Percentiles rank a stretch among this genome's conserved stretches.
Evolutionary conservation across 92 coral and sea anemone species (phyloP).

Genomic region (Phenganax marumi): DNA sequence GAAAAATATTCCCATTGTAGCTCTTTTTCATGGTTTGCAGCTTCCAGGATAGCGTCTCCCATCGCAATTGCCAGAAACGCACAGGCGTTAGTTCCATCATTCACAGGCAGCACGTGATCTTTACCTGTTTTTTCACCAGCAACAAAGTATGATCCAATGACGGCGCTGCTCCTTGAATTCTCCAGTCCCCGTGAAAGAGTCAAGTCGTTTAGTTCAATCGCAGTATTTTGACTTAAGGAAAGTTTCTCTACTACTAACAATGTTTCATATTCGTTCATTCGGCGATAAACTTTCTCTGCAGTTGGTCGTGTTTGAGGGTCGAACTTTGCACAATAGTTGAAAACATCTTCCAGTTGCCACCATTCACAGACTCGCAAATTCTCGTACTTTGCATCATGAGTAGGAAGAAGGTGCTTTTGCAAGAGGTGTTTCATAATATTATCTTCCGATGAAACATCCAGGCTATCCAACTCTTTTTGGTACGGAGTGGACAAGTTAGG

Average conservation of each 20-base stretch:
- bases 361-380: background rate
- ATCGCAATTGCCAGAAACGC: slow-evolving; percentile 35
- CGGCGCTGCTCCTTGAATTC: background rate
- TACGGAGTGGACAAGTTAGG: background rate
- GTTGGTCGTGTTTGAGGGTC: background rate
- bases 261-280: background rate
- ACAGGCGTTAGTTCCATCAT: slow-evolving; percentile 44
- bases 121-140: background rate
- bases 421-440: background rate
- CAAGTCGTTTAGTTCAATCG: background rate
- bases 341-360: slow-evolving; percentile 4
- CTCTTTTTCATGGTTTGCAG: background rate
- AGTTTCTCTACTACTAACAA: background rate
- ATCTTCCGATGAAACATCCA: background rate
- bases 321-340: background rate
- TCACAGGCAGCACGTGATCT: slow-evolving; percentile 6
- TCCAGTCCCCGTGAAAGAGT: no score
- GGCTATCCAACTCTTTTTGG: background rate
- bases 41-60: slow-evolving; percentile 38
- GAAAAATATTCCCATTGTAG: slow-evolving; percentile 17
- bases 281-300: background rate
- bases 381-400: background rate
- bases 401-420: background rate
- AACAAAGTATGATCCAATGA: no score
- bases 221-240: background rate